A percentile compares a stretch with the other conserved stretches of the same genome.
These are phyloP conservation scores for rabbit (Oryctolagus cuniculus) DNA, from an alignment of 2,113 vertebrate species.

Conservation along the genomic window mOryCun1.1 NC_091440.1:110939501-110940000, in stretches of 20 bases:
- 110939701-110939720: neutral
- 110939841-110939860: neutral
- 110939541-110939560: too few relatives aligned
- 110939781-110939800: neutral
- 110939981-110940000: neutral
- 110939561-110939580: too few relatives aligned
- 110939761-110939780: neutral
- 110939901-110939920: too few relatives aligned
- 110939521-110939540: too few relatives aligned
- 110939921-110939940: neutral
- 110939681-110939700: accelerated
- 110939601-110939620: too few relatives aligned
- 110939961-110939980: neutral
- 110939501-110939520: too few relatives aligned
- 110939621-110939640: neutral
- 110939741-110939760: accelerated
- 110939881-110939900: neutral
- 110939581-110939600: too few relatives aligned
- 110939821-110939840: neutral
- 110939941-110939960: neutral
- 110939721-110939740: accelerated
- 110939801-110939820: neutral
- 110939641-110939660: neutral
- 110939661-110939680: neutral
- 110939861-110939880: neutral